These are phyloP conservation scores for Tetragnatha versicolor DNA, from an alignment of 1,140 invertebrate species.

Conservation along the genomic window DNA sequence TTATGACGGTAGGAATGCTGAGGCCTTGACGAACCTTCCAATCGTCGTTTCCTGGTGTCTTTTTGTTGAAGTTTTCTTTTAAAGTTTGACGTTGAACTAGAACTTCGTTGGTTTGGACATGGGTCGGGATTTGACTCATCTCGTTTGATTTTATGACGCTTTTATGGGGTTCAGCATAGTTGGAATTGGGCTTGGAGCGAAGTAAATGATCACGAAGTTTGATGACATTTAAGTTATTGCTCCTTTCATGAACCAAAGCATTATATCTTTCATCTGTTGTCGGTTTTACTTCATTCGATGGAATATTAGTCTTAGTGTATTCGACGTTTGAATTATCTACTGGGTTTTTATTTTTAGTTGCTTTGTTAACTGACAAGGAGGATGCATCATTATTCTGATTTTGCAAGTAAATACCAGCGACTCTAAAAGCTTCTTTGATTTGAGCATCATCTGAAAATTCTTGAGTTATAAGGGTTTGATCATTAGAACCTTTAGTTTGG, in stretches of 20 bases:
- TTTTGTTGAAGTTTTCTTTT: neutral
- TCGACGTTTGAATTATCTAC: neutral
- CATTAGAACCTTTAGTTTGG: neutral
- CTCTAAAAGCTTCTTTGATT: slow-evolving; percentile 28
- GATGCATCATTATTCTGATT: neutral
- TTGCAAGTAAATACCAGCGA: slow-evolving; percentile 27
- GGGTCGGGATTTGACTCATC: neutral
- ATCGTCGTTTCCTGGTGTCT: neutral
- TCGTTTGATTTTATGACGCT: neutral
- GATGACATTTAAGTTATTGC: slow-evolving; percentile 25
- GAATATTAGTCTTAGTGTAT: neutral
- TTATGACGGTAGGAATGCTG: neutral
- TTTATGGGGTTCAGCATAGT: neutral
- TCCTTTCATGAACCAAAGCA: slow-evolving; percentile 40
- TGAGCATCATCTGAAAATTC: slow-evolving; percentile 11
- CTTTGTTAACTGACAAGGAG: too few relatives aligned
- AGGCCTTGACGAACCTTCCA: neutral
- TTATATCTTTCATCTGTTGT: slow-evolving; percentile 41
- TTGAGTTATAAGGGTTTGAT: neutral
- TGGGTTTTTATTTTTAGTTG: too few relatives aligned
- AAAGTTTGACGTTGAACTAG: neutral
- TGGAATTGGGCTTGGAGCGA: neutral
- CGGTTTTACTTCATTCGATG: slow-evolving; percentile 4
- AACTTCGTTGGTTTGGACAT: neutral
- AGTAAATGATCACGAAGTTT: neutral